Percentiles rank a stretch among this genome's conserved stretches.
These are phyloP conservation scores for Agonum fuliginosum DNA, from an alignment of 2,888 invertebrate genomes.

Conservation along the genomic window DNA sequence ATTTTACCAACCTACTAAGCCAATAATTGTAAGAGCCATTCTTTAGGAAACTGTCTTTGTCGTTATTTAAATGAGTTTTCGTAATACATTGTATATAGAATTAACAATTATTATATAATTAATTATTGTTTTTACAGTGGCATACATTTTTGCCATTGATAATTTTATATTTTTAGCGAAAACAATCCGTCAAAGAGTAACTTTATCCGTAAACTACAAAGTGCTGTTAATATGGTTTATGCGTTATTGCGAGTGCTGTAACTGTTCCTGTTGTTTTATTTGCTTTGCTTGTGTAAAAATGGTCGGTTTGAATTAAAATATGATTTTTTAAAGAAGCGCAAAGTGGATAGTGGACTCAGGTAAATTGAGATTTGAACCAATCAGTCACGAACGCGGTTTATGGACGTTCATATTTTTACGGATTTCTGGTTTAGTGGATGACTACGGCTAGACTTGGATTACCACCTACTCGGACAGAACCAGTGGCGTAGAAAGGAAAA, in stretches of 20 bases:
- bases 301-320: conserved; percentile 55
- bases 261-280: conserved; percentile 2
- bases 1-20: too few species aligned
- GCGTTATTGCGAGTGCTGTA: conserved; percentile 15
- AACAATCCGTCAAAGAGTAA: background rate
- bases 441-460: too few species aligned
- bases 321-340: conserved; percentile 58
- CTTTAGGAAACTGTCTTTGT: too few species aligned
- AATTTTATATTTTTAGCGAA: too few species aligned
- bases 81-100: too few species aligned
- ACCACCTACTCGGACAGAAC: conserved; percentile 17
- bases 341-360: background rate
- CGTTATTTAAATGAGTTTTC: too few species aligned
- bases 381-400: conserved; percentile 53
- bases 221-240: conserved; percentile 17
- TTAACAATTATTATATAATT: too few species aligned
- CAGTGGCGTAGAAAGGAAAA: conserved; percentile 5
- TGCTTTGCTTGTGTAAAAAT: conserved; percentile 13
- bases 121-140: too few species aligned
- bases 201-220: background rate
- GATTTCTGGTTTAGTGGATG: conserved; percentile 43
- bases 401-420: conserved; percentile 53
- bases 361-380: conserved; percentile 49
- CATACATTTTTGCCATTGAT: too few species aligned
- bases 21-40: too few species aligned